Evolutionary conservation across 2,113 vertebrate genomes (phyloP), one percentile per base, ranked within the genome.

Genomic region (Struthidea cinerea): DNA sequence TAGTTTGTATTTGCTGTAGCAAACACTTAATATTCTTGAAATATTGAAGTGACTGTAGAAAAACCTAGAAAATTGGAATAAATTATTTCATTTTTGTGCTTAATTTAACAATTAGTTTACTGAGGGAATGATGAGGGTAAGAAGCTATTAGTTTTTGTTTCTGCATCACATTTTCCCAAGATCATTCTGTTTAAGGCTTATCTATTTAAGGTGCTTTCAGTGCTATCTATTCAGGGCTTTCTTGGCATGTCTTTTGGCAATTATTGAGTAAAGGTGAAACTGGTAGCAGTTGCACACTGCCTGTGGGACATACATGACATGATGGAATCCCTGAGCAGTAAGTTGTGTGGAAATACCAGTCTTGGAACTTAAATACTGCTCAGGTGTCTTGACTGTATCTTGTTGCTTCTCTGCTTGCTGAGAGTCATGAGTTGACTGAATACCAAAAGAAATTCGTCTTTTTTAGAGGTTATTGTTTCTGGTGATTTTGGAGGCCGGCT

Each of bases 311-410:
- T 30, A 9, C 24, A 24, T 17, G 46, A 28, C 30, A 39, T 57
- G 10, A 35, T 5, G 74, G 42, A 42, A 53, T 46, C 21, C 24
- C 30, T 60, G 39, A 82, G n/a, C 16, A 30, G 13, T 52, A 32
- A 46, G 18, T 44, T 56, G 6, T 83, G 7, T 86, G 63, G 17
- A 49, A 79, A 19, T 52, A 53, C 0, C 20, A 3, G 0, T 69
- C 37, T 32, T 73, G 37, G 53, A 73, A 69, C 46, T 90, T 42
- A 53, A 37, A 56, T 79, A 23, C n/a, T 68, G 30, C 49, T 87
- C 17, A 27, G 28, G 19, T 87, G 12, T 82, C n/a, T 71, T 85
- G 33, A 33, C 16, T 68, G 30, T 57, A n/a, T 47, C 27, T 68
- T 76, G 22, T 46, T 80, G 5, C 41, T 80, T 87, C 35, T 89